phyloP scores from a whole-genome alignment of 2,113 vertebrate species.

The Shinisaurus crocodilurus region DNA sequence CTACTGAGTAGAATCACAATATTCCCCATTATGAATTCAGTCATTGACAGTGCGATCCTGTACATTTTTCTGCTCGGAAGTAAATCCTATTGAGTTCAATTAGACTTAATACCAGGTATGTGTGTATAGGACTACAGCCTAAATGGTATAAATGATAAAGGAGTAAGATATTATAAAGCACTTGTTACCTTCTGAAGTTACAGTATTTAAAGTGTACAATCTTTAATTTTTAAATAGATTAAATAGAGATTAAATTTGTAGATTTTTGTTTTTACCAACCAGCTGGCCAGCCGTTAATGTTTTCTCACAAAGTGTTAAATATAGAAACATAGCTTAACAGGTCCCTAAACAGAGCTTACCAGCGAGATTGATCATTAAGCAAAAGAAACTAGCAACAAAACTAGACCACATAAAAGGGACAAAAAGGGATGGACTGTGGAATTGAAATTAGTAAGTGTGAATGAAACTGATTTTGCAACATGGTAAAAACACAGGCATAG shows the following conservation, averaged over 20 bases:
- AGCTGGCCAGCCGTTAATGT: not conserved
- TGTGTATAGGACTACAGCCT: no score
- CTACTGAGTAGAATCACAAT: not conserved
- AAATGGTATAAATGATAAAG: not conserved
- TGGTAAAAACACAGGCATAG: not conserved
- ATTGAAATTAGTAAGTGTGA: no score
- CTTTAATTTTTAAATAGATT: no score
- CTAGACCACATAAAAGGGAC: not conserved
- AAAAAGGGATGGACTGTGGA: not conserved
- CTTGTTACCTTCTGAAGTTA: no score
- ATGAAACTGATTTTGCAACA: not conserved
- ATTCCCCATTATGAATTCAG: not conserved
- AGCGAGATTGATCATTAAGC: not conserved
- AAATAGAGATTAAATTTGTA: no score
- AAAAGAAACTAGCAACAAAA: not conserved
- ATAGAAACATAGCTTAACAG: not conserved
- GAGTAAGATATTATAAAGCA: not conserved
- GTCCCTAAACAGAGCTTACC: not conserved
- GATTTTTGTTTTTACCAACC: not conserved
- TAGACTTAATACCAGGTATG: no score
- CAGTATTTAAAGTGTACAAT: no score
- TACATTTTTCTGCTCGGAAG: no score
- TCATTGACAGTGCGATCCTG: not conserved
- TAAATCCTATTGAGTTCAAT: no score
- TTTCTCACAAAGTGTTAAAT: not conserved